These are phyloP conservation scores for Pogonophryne albipinna DNA, from an alignment of 2,797 vertebrate genomes.

Conservation along the genomic window DNA sequence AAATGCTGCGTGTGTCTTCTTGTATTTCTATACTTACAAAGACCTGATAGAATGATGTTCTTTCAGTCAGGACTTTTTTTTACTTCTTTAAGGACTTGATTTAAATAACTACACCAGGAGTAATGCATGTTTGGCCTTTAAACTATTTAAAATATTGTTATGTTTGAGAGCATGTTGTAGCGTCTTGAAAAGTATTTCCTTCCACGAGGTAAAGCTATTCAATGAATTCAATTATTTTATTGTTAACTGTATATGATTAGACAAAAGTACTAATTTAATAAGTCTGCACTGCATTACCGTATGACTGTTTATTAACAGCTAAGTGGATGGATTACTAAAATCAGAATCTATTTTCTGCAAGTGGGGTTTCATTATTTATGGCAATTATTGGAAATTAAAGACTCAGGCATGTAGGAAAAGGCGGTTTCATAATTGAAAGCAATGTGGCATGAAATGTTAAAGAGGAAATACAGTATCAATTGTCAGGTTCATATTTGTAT, in stretches of 20 bases:
- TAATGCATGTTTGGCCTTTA: not conserved
- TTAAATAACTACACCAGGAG: not conserved
- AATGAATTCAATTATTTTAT: not conserved
- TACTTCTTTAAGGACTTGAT: not conserved
- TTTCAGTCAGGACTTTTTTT: not conserved
- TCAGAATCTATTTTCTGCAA: not conserved
- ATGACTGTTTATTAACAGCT: not conserved
- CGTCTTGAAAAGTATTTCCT: not conserved
- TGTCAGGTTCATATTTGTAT: too few relatives aligned
- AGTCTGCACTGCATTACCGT: not conserved
- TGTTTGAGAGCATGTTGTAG: not conserved
- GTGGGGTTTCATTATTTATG: not conserved
- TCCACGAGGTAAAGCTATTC: not conserved
- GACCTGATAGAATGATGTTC: not conserved
- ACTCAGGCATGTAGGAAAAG: not conserved
- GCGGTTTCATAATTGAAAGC: not conserved
- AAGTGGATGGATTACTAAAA: too few relatives aligned
- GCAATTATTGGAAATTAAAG: too few relatives aligned
- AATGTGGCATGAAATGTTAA: too few relatives aligned
- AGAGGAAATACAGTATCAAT: too few relatives aligned
- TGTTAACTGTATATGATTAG: not conserved
- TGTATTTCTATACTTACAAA: constrained; percentile 2
- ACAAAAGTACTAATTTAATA: not conserved
- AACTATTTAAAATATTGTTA: not conserved
- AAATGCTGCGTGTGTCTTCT: constrained; percentile 12